Evolutionary conservation across 2,888 invertebrate genomes (phyloP), one percentile per base, ranked within the genome.

Genomic region (Polyommatus iphigenia): DNA sequence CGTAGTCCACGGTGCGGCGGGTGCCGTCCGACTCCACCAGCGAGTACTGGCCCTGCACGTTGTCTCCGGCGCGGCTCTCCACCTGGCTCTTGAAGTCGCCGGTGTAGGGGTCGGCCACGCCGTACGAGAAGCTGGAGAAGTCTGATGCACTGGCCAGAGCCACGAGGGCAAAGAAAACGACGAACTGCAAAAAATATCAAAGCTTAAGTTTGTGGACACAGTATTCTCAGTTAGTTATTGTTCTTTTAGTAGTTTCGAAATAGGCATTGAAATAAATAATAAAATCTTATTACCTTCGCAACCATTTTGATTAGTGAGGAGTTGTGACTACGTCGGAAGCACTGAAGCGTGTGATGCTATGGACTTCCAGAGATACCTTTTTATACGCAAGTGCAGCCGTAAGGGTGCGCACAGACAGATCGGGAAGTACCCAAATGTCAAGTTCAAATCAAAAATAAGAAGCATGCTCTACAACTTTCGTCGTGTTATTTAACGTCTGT

Each of bases 51-150:
- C 93, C 93, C 81, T 95, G 95, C 72, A 96, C 96, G 82, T 94
- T 94, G 88, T 95, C 95, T n/a, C 96, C 96, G 81, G 92, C 90
- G 80, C 96, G 95, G 79, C 95, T 95, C 91, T 96, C 96, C 81
- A 95, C 95, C 89, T 96, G 96, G 89, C 90, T 91, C 89, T 93
- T 93, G 81, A 92, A 91, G 82, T 93, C 93, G 67, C 93, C 93
- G 85, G 93, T 93, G 87, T 93, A 90, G 46, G 93, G 93, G 87
- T 93, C 93, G 54, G 91, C 87, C 78, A 93, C 93, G 71, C 91
- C 91, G 83, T 95, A 95, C 0, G 92, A 89, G 88, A 92, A 95
- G 83, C 90, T 89, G 84, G 93, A 88, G 77, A 85, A 79, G 80
- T 89, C 88, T 67, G 85, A 83, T 78, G 87, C 87, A 62, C 59